These are phyloP conservation scores for Cossypha niveicapilla DNA, from an alignment of 2,797 vertebrate genomes.

Conservation along the genomic window DNA sequence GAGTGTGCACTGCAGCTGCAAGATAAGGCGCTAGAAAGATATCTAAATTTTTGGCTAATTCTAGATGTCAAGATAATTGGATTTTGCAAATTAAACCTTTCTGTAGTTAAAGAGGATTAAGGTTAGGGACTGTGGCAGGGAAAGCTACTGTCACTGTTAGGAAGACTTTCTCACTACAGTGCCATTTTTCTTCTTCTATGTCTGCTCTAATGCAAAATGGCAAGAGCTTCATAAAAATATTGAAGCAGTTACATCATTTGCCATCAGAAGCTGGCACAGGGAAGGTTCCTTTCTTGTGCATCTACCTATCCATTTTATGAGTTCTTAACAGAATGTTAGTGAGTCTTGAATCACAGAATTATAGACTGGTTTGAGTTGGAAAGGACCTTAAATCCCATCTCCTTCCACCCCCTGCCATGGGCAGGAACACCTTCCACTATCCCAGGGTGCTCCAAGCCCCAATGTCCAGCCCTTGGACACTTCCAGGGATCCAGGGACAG, in stretches of 20 bases:
- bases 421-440: not conserved
- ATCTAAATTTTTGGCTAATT: slow-evolving; percentile 66
- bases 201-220: slow-evolving; percentile 40
- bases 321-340: not conserved
- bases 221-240: slow-evolving; percentile 49
- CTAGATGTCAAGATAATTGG: slow-evolving; percentile 70
- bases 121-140: slow-evolving; percentile 45
- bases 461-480: fast-evolving
- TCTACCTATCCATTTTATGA: not conserved
- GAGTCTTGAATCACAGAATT: not conserved
- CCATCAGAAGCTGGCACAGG: not conserved
- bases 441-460: not conserved
- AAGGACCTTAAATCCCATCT: not conserved
- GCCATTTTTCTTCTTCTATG: slow-evolving; percentile 49
- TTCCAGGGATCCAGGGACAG: not conserved
- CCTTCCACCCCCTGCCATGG: fast-evolving
- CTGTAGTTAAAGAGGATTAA: slow-evolving; percentile 62
- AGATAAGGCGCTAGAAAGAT: slow-evolving; percentile 62
- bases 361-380: not conserved
- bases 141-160: slow-evolving; percentile 58
- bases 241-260: not conserved
- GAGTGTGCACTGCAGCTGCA: slow-evolving; percentile 30
- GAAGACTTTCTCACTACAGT: slow-evolving; percentile 49
- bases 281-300: not conserved
- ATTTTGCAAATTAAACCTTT: slow-evolving; percentile 66